phyloP scores from a whole-genome alignment of 2,888 invertebrate species.

The Pharmacophagus antenor region DNA sequence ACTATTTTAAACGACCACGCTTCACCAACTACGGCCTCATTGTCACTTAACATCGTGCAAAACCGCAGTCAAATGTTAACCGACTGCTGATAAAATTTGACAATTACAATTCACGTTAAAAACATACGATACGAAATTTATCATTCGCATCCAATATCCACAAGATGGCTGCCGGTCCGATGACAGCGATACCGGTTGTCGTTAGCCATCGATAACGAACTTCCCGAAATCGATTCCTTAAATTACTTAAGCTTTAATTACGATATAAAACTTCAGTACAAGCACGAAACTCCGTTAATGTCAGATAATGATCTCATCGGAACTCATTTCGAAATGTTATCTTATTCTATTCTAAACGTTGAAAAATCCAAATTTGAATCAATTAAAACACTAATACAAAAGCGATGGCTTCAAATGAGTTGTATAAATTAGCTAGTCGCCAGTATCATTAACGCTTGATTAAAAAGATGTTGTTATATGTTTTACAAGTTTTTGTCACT shows the following conservation, averaged over 20 bases:
- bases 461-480: no score
- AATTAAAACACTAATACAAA: slow-evolving; percentile 44
- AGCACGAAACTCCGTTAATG: slow-evolving; percentile 64
- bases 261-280: slow-evolving; percentile 71
- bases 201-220: slow-evolving; percentile 66
- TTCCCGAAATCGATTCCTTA: slow-evolving; percentile 63
- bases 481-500: no score
- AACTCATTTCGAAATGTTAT: slow-evolving; percentile 77
- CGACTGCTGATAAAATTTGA: no score
- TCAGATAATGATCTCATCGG: slow-evolving; percentile 79
- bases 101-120: no score
- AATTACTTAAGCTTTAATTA: slow-evolving; percentile 74
- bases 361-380: slow-evolving; percentile 36
- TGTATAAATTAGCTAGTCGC: no score
- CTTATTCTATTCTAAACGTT: slow-evolving; percentile 60
- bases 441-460: no score
- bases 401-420: background rate
- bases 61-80: no score
- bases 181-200: slow-evolving; percentile 52
- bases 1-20: no score
- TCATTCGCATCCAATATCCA: slow-evolving; percentile 46
- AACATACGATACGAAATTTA: slow-evolving; percentile 57
- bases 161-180: slow-evolving; percentile 41
- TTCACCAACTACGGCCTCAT: no score
- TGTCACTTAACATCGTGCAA: no score